Conservation (phyloP, 2,797 vertebrate species). For the Chloroceryle inda region DNA sequence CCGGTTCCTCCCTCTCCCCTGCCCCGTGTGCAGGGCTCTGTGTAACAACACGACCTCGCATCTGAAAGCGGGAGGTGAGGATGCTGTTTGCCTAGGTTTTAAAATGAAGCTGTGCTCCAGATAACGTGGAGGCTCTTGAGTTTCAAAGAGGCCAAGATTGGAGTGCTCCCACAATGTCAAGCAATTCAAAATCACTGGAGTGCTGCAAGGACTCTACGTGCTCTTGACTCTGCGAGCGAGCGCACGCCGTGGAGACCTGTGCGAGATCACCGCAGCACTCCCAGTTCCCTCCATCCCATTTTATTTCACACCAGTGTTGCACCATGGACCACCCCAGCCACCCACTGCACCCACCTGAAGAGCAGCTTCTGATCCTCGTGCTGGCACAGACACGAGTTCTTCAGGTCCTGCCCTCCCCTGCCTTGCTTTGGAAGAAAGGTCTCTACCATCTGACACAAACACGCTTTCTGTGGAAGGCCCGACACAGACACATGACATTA, state of each 20-base stretch:
- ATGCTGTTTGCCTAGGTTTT: not conserved
- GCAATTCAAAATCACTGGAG: constrained; percentile 69
- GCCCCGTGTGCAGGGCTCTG: not conserved
- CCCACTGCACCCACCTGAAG: not conserved
- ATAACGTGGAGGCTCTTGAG: not conserved
- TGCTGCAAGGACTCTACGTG: constrained; percentile 36
- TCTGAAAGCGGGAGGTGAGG: not conserved
- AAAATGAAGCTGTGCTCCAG: constrained; percentile 57
- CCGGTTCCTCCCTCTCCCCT: not conserved
- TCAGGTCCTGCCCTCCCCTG: not conserved
- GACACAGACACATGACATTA: rapidly evolving
- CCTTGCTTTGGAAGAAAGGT: not conserved
- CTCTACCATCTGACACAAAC: not conserved
- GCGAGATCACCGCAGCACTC: not conserved
- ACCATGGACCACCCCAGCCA: not conserved
- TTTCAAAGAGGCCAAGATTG: constrained; percentile 37
- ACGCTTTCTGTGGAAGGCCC: not conserved
- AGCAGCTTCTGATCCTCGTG: not conserved
- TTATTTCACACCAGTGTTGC: not conserved
- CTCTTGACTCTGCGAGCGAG: constrained; percentile 48
- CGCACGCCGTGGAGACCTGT: not conserved
- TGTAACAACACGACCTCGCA: not conserved
- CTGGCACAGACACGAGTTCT: rapidly evolving
- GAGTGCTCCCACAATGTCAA: constrained; percentile 43
- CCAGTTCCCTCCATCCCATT: not conserved